Conservation (phyloP, 2,888 invertebrate species). For the Stramonita haemastoma region DNA sequence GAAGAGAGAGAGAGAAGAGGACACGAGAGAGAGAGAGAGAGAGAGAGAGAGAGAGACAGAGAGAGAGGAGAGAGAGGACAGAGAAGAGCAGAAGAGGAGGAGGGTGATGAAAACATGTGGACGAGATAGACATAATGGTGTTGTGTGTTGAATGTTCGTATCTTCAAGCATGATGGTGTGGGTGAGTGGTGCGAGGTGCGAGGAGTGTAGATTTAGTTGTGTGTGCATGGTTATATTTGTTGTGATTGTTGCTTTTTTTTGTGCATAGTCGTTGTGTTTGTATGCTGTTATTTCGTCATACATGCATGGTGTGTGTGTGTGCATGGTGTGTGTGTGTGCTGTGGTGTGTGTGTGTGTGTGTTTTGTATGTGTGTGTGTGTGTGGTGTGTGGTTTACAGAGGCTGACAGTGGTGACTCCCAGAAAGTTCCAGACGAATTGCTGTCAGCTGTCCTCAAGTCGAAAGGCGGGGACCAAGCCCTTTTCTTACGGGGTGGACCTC, state of each 20-base stretch:
- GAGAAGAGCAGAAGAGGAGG: too few species aligned
- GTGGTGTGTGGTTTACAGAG: background rate
- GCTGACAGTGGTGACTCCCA: slow-evolving; percentile 47
- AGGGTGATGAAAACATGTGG: too few species aligned
- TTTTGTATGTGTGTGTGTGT: background rate
- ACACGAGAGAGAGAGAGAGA: background rate
- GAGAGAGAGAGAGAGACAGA: slow-evolving; percentile 1
- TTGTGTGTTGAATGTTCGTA: background rate
- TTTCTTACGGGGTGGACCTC: slow-evolving; percentile 69
- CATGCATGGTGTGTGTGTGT: background rate
- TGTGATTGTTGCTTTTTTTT: background rate
- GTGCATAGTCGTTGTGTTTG: too few species aligned
- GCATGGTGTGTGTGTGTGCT: background rate
- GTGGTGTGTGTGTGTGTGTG: background rate
- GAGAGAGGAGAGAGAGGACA: background rate
- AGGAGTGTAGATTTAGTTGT: too few species aligned
- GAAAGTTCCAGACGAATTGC: slow-evolving; percentile 64
- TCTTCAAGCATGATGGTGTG: background rate
- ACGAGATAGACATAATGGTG: too few species aligned
- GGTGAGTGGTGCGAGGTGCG: background rate
- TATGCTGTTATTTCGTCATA: background rate
- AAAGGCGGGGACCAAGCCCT: slow-evolving; percentile 67
- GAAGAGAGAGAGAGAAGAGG: background rate
- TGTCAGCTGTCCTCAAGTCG: slow-evolving; percentile 65
- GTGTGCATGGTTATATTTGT: background rate